phyloP scores from a whole-genome alignment of 2,888 invertebrate species.

The Stenoptilia bipunctidactyla region DNA sequence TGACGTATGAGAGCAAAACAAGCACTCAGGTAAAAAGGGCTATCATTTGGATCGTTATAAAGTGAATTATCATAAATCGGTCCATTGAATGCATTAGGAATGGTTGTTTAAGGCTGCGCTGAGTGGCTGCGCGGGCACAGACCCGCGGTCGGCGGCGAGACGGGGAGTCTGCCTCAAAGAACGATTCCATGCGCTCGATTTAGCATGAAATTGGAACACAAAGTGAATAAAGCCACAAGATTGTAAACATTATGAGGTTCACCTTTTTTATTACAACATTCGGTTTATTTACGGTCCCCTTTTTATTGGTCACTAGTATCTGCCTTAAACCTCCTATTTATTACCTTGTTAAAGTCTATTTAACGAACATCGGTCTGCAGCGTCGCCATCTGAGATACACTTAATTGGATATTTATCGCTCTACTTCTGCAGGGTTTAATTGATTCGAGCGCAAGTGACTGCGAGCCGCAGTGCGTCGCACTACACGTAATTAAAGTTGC shows the following conservation, averaged over 20 bases:
- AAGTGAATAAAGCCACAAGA: slow-evolving; percentile 71
- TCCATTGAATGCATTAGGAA: slow-evolving; percentile 41
- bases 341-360: slow-evolving; percentile 68
- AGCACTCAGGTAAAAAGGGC: too few species aligned
- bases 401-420: slow-evolving; percentile 61
- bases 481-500: not conserved
- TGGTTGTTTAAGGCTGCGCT: slow-evolving; percentile 18
- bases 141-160: slow-evolving; percentile 33
- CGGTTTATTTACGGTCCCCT: slow-evolving; percentile 62
- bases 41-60: slow-evolving; percentile 30
- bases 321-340: slow-evolving; percentile 52
- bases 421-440: slow-evolving; percentile 43
- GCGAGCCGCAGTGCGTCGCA: slow-evolving; percentile 22
- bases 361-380: slow-evolving; percentile 52
- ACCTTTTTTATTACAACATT: slow-evolving; percentile 63
- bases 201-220: slow-evolving; percentile 72
- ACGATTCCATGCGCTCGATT: slow-evolving; percentile 68
- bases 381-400: slow-evolving; percentile 36
- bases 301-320: slow-evolving; percentile 59
- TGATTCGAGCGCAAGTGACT: slow-evolving; percentile 44
- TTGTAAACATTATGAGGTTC: slow-evolving; percentile 69
- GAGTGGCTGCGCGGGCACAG: slow-evolving; percentile 11
- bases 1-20: too few species aligned
- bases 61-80: slow-evolving; percentile 51
- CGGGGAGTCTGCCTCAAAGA: slow-evolving; percentile 65